A percentile compares a stretch with the other conserved stretches of the same genome.
These are phyloP conservation scores for Pluvianellus socialis DNA, from an alignment of 2,113 vertebrate genomes.

Conservation along the genomic window DNA sequence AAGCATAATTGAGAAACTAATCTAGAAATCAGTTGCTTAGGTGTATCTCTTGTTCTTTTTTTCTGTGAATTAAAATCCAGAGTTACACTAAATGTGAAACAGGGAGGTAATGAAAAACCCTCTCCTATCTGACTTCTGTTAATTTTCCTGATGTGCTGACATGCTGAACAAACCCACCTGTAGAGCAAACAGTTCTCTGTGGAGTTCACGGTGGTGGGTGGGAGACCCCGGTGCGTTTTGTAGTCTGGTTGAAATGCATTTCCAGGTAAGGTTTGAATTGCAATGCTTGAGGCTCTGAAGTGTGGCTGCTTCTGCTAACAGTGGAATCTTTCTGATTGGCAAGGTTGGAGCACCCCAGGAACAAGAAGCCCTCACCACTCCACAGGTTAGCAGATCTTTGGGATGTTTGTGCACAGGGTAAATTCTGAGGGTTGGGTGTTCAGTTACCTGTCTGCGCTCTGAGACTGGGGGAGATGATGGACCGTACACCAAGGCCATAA, in stretches of 20 bases:
- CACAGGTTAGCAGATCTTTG: slow-evolving; percentile 49
- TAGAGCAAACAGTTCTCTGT: neutral
- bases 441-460: neutral
- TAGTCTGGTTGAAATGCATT: slow-evolving; percentile 50
- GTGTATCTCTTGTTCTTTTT: neutral
- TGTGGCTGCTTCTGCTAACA: slow-evolving; percentile 38
- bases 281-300: slow-evolving; percentile 35
- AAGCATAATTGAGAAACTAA: neutral
- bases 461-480: neutral
- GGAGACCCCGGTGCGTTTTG: neutral
- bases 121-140: neutral
- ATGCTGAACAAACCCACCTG: neutral
- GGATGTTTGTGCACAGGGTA: neutral
- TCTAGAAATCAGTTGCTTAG: neutral
- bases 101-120: neutral
- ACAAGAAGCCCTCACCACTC: slow-evolving; percentile 53
- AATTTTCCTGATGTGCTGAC: neutral
- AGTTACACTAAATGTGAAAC: neutral
- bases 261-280: slow-evolving; percentile 52
- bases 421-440: slow-evolving; percentile 15
- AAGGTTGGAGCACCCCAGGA: slow-evolving; percentile 61
- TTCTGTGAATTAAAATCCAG: neutral
- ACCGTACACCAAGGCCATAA: neutral
- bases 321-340: slow-evolving; percentile 63
- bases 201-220: neutral